A percentile compares a stretch with the other conserved stretches of the same genome.
phyloP scores from a whole-genome alignment of 2,113 vertebrate genomes.

The Empidonax traillii region DNA sequence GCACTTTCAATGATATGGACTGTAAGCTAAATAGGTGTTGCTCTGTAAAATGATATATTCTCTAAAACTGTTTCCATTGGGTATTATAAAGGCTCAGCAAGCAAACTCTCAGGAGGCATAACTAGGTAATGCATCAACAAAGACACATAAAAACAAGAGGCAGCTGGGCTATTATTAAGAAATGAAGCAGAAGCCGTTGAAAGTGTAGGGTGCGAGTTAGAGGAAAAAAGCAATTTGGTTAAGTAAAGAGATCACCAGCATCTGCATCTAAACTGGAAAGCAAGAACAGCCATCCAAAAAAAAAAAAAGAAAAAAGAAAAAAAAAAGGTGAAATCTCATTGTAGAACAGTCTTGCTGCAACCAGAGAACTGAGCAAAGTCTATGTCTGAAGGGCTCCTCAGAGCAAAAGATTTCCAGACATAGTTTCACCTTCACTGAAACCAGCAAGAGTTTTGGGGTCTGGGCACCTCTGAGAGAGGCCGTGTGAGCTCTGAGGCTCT shows the following conservation, averaged over 20 bases:
- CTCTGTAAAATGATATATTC: conserved; percentile 24
- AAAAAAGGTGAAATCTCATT: neutral
- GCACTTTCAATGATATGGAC: neutral
- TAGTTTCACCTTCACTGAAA: neutral
- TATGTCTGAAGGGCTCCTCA: neutral
- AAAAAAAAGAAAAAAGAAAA: neutral
- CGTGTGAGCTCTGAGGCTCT: neutral
- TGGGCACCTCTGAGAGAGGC: neutral
- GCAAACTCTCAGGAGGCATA: conserved; percentile 32
- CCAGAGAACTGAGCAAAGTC: neutral
- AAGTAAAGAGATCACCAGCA: conserved; percentile 1
- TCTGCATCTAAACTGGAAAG: neutral
- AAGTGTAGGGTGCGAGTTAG: neutral
- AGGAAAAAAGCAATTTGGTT: neutral
- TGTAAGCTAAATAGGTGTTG: conserved; percentile 24
- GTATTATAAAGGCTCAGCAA: conserved; percentile 28
- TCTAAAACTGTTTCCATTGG: conserved; percentile 6
- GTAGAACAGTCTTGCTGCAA: neutral
- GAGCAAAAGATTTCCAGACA: neutral
- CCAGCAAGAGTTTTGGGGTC: neutral
- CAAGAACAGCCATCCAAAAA: neutral
- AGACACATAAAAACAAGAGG: conserved; percentile 16
- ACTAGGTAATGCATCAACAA: conserved; percentile 45
- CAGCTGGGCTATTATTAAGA: conserved; percentile 37
- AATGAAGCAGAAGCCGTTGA: conserved; percentile 1